Conservation (phyloP, 2,113 vertebrate genomes). For the Indicator maculatus region DNA sequence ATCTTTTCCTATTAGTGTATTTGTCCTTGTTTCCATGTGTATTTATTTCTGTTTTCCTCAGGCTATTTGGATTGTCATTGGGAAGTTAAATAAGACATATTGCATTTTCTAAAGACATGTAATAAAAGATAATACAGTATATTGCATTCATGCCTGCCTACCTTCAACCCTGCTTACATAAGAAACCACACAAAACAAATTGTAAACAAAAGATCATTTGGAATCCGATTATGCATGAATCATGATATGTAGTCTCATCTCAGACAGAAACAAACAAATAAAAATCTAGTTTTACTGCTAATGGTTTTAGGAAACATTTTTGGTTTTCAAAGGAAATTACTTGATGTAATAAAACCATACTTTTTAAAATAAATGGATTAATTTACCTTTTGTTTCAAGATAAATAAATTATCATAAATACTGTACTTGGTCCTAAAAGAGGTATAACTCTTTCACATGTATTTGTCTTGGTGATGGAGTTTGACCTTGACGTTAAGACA, state of each 20-base stretch:
- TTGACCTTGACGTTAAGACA: slow-evolving; percentile 10
- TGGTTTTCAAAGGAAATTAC: slow-evolving; percentile 61
- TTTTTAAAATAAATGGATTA: slow-evolving; percentile 57
- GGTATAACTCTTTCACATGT: neutral
- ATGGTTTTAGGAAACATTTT: slow-evolving; percentile 61
- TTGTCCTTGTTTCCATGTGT: slow-evolving; percentile 47
- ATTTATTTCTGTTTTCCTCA: slow-evolving; percentile 63
- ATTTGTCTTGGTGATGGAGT: neutral
- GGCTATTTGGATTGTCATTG: slow-evolving; percentile 33
- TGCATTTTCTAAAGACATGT: slow-evolving; percentile 61
- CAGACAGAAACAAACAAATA: neutral
- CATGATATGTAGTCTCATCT: slow-evolving; percentile 47
- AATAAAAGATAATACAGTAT: slow-evolving; percentile 70
- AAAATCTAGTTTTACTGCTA: slow-evolving; percentile 40
- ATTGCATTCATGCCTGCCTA: slow-evolving; percentile 65
- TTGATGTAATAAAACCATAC: slow-evolving; percentile 64
- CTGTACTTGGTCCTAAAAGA: neutral
- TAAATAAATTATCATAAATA: slow-evolving; percentile 65
- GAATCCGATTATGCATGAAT: slow-evolving; percentile 67
- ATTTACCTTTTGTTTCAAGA: slow-evolving; percentile 63
- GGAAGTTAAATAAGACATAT: slow-evolving; percentile 69
- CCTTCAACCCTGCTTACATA: slow-evolving; percentile 75
- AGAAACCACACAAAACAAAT: slow-evolving; percentile 67
- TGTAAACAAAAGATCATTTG: slow-evolving; percentile 63
- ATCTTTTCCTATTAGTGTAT: neutral